Percentiles rank a stretch among this genome's conserved stretches.
Conservation (phyloP, 2,888 invertebrate genomes). For the Agrypnus murinus region DNA sequence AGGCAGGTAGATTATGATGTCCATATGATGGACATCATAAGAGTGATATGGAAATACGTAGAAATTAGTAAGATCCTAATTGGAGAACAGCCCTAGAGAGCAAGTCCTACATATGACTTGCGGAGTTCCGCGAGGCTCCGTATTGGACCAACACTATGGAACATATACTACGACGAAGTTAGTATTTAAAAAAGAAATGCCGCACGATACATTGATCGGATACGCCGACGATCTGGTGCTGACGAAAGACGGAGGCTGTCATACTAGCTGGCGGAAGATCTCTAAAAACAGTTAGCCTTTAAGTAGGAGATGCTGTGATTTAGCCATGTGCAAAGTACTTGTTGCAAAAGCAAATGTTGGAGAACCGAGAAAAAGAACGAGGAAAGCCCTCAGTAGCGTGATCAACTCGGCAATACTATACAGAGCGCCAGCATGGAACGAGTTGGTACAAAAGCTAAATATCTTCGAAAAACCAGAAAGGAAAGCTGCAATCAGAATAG, state of each 20-base stretch:
- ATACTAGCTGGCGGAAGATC: no score
- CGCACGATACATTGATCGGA: background rate
- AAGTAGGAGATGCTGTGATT: background rate
- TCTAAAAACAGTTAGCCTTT: background rate
- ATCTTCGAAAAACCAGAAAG: no score
- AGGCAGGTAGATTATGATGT: background rate
- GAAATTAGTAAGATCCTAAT: background rate
- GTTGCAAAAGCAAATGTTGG: slow-evolving; percentile 17
- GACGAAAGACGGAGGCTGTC: background rate
- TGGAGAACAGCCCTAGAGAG: background rate
- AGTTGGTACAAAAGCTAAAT: no score
- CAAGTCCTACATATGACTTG: no score
- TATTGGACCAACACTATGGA: background rate
- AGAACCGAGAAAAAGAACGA: background rate
- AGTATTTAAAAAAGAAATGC: background rate
- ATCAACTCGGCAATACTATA: background rate
- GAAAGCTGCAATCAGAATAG: background rate
- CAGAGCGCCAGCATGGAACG: slow-evolving; percentile 9
- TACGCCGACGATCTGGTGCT: background rate
- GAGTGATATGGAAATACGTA: background rate
- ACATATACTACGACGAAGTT: background rate
- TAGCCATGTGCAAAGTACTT: background rate
- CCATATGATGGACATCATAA: no score
- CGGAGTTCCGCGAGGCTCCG: background rate
- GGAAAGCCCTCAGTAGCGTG: background rate